Evolutionary conservation across 37 sponge, comb jelly and placozoan genomes (phyloP).

Genomic region (Chondrosia reniformis): DNA sequence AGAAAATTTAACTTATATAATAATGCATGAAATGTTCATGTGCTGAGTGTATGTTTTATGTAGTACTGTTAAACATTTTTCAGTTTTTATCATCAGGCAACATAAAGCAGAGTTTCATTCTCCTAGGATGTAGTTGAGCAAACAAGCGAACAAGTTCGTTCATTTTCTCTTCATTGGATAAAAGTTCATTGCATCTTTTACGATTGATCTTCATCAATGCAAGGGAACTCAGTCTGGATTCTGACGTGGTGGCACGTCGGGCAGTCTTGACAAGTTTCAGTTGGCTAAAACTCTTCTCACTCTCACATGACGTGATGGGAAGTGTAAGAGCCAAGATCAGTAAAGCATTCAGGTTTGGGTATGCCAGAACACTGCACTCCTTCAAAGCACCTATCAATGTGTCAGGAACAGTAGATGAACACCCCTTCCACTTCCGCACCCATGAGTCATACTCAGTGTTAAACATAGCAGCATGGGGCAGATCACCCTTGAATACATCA

Average conservation of each 20-base stretch:
- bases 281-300: constrained; percentile 25
- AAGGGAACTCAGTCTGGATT: background rate
- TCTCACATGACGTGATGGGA: constrained; percentile 6
- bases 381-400: background rate
- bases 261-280: constrained; percentile 1
- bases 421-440: constrained; percentile 21
- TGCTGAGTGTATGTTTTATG: too few relatives aligned
- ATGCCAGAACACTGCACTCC: background rate
- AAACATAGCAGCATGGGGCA: constrained; percentile 32
- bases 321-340: background rate
- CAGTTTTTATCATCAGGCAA: too few relatives aligned
- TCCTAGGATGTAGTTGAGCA: background rate
- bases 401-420: background rate
- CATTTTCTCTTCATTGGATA: background rate
- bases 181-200: background rate
- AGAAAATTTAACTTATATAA: too few relatives aligned
- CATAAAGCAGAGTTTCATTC: background rate
- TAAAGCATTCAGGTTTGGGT: constrained; percentile 3
- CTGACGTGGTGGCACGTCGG: background rate
- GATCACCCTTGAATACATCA: constrained; percentile 24
- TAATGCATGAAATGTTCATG: too few relatives aligned
- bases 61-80: too few relatives aligned
- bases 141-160: background rate
- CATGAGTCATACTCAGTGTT: constrained; percentile 30
- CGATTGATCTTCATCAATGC: constrained; percentile 18